Evolutionary conservation across 2,113 vertebrate species (phyloP), one percentile per base, ranked within the genome.

Genomic region (Romanogobio albipinnatus): DNA sequence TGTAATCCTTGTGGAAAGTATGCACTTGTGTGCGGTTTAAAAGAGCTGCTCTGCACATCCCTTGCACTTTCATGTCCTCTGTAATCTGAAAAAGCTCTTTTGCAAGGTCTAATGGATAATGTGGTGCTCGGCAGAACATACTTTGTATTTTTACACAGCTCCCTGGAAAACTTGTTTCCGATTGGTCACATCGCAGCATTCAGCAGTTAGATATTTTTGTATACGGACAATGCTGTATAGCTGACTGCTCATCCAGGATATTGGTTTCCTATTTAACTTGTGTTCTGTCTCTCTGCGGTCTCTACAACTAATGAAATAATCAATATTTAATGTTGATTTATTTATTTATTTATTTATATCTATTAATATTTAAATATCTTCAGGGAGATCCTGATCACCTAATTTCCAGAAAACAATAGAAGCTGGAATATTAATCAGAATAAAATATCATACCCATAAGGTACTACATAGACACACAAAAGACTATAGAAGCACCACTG

Each of bases 71-170:
- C 29, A 76, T 78, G 39, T 78, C 51, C 36, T 86, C 77, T 78
- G 43, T 84, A 39, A 81, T 75, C 58, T 68, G 36, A 81, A 84
- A 59, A 58, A 58, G n/a, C 68, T 43, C 3, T 80, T 79, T 61
- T 83, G 51, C 26, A 73, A 47, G 22, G 36, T 59, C 85, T 80
- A 86, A 15, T 74, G 81, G 17, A 59, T 80, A 80, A 79, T 79
- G 24, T 36, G 11, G 58, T 9, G 26, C 39, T 62, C 24, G 3
- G 15, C 51, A 49, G 11, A 84, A 51, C 22, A 45, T 43, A 64
- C 29, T 68, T 36, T 6, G 9, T 22, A 53, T 78, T 78, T 78
- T 78, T 61, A 56, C 76, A 78, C 3, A 4, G 19, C 22, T 78
- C 76, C 24, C 53, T 61, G 19, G 22, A 36, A 78, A 39, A 43